Conservation (phyloP, 2,113 vertebrate genomes). For the Phoxinus phoxinus region DNA sequence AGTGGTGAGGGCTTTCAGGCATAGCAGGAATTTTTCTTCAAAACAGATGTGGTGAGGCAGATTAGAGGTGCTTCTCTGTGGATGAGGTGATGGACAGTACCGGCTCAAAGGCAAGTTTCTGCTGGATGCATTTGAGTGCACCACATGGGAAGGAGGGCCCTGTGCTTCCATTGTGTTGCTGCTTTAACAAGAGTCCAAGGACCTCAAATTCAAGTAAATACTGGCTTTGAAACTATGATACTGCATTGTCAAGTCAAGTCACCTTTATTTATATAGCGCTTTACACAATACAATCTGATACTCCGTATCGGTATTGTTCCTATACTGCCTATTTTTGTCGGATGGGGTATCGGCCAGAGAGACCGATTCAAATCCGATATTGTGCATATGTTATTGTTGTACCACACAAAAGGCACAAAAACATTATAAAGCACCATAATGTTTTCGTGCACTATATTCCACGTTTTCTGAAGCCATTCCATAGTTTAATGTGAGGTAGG, state of each 20-base stretch:
- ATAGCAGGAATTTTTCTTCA: conserved; percentile 2
- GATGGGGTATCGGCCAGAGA: too few relatives aligned
- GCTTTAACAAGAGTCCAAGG: neutral
- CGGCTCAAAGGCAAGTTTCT: conserved; percentile 37
- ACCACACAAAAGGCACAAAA: too few relatives aligned
- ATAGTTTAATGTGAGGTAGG: too few relatives aligned
- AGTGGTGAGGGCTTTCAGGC: neutral
- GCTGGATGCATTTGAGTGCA: conserved; percentile 24
- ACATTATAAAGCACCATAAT: too few relatives aligned
- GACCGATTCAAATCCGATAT: too few relatives aligned
- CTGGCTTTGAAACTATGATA: neutral
- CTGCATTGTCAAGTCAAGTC: neutral
- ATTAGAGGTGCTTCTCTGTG: conserved; percentile 25
- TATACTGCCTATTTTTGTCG: too few relatives aligned
- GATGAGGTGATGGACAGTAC: conserved; percentile 35
- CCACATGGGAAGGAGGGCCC: neutral
- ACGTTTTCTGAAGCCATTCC: too few relatives aligned
- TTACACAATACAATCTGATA: too few relatives aligned
- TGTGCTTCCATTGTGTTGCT: neutral
- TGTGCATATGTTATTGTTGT: too few relatives aligned
- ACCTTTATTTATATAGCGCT: too few relatives aligned
- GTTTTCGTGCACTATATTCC: too few relatives aligned
- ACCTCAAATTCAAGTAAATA: neutral
- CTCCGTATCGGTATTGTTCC: too few relatives aligned
- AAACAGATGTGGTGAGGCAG: conserved; percentile 16